Evolutionary conservation across 2,113 vertebrate genomes (phyloP).

Genomic region (Montifringilla adamsi): DNA sequence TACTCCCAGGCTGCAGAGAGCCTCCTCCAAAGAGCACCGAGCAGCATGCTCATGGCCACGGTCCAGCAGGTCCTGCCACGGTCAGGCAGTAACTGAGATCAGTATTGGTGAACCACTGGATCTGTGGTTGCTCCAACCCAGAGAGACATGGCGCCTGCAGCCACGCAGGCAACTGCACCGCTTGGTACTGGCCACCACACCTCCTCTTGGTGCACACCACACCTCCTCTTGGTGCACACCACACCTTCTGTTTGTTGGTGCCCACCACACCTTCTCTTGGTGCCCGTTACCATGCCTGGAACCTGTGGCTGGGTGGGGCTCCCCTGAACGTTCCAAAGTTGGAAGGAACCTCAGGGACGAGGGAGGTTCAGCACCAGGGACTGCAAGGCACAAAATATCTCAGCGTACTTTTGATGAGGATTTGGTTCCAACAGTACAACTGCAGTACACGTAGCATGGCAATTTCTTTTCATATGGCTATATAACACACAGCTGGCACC

Average conservation of each 20-base stretch:
- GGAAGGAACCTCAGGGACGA: neutral
- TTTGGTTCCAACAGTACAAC: neutral
- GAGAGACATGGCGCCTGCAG: fast-evolving
- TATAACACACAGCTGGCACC: neutral
- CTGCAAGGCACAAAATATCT: neutral
- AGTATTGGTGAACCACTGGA: neutral
- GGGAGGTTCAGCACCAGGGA: neutral
- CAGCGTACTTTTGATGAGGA: neutral
- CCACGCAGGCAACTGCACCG: fast-evolving
- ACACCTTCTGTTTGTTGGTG: no score
- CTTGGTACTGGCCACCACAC: fast-evolving
- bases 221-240: no score
- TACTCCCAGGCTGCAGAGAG: fast-evolving
- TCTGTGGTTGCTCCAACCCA: fast-evolving
- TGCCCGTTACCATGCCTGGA: neutral
- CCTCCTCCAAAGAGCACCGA: fast-evolving
- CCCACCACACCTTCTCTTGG: fast-evolving
- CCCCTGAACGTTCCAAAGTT: neutral
- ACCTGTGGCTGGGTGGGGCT: no score
- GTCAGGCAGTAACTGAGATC: neutral
- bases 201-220: fast-evolving
- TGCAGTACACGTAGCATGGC: fast-evolving
- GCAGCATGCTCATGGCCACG: fast-evolving
- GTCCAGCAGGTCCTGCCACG: neutral
- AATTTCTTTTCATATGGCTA: neutral